Evolutionary conservation across 2,797 vertebrate species (phyloP), one percentile per base, ranked within the genome.

Genomic region (Lycodopsis pacificus): DNA sequence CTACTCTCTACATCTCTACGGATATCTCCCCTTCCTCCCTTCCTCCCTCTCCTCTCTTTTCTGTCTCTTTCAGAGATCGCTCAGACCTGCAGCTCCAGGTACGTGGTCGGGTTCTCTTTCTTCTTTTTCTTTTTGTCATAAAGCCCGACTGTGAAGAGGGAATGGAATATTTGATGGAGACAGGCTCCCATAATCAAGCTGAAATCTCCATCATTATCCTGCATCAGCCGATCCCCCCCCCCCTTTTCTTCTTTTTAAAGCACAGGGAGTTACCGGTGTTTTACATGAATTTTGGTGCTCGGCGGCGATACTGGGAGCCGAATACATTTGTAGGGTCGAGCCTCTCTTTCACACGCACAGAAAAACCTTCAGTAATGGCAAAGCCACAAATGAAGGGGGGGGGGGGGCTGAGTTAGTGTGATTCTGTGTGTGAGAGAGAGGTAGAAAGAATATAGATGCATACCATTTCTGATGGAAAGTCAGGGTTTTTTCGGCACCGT

Each of bases 171-270:
- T 90, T 94, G 91, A 93, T 93, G 88, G 91, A 83, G 89, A 91
- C 89, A 89, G 88, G 82, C 84, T 89, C 80, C 90, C 80, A 89
- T 93, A 92, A 94, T 94, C 89, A 91, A 89, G 85, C 86, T 87
- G 79, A 91, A 94, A 94, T 94, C 92, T 94, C 89, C 83, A 76
- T 94, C 92, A 94, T 95, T 94, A 95, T 94, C 90, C 91, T 46
- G 82, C 90, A 91, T 93, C 90, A 91, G 91, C 89, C 88, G 69
- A 89, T 89, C 84, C 92, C 74, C 14, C 84, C 92, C 74, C 14
- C 42, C 42, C 42, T 15, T 8, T 14, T 20, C 20, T 11, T 56
- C 87, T 94, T 94, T 93, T 73, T 90, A 93, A 93, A 93, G 88
- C 91, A 86, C 84, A 13, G 30, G 79, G 87, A 92, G 87, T 92